Percentiles rank a stretch among this genome's conserved stretches.
phyloP scores from a whole-genome alignment of 2,113 vertebrate genomes.

The Neogobius melanostomus region DNA sequence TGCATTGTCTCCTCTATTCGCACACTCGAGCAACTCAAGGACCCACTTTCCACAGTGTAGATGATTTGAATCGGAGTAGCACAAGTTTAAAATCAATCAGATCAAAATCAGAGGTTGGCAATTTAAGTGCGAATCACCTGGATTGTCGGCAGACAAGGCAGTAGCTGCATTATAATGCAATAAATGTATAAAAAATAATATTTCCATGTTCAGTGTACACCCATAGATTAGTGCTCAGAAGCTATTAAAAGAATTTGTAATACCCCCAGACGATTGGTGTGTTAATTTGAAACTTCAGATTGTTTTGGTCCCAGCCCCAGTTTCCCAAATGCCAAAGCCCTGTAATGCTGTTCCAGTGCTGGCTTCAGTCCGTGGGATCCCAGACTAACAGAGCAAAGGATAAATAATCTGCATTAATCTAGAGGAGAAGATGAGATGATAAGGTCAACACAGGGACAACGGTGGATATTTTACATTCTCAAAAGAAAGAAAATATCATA shows the following conservation, averaged over 20 bases:
- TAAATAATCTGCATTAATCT: slow-evolving; percentile 71
- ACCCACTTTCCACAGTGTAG: neutral
- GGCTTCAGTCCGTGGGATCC: slow-evolving; percentile 30
- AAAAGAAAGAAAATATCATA: neutral
- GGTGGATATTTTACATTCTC: slow-evolving; percentile 9
- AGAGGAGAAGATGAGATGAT: slow-evolving; percentile 40
- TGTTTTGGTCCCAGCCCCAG: slow-evolving; percentile 27
- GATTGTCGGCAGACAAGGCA: no score
- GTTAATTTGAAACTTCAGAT: slow-evolving; percentile 30
- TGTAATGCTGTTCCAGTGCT: slow-evolving; percentile 31
- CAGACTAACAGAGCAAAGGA: slow-evolving; percentile 54
- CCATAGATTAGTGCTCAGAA: slow-evolving; percentile 44
- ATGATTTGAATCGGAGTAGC: neutral
- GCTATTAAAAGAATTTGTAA: slow-evolving; percentile 11
- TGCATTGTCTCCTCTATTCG: slow-evolving; percentile 2
- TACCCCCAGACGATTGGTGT: slow-evolving; percentile 26
- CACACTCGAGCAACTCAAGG: slow-evolving; percentile 13
- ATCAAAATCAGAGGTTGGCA: slow-evolving; percentile 2
- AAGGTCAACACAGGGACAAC: slow-evolving; percentile 47
- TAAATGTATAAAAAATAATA: slow-evolving; percentile 6
- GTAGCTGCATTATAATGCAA: no score
- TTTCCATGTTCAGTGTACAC: slow-evolving; percentile 33
- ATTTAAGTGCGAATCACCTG: no score
- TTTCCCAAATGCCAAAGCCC: slow-evolving; percentile 13
- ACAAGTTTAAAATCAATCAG: slow-evolving; percentile 21